Conservation (phyloP, 2,797 vertebrate genomes). For the Avahi laniger region DNA sequence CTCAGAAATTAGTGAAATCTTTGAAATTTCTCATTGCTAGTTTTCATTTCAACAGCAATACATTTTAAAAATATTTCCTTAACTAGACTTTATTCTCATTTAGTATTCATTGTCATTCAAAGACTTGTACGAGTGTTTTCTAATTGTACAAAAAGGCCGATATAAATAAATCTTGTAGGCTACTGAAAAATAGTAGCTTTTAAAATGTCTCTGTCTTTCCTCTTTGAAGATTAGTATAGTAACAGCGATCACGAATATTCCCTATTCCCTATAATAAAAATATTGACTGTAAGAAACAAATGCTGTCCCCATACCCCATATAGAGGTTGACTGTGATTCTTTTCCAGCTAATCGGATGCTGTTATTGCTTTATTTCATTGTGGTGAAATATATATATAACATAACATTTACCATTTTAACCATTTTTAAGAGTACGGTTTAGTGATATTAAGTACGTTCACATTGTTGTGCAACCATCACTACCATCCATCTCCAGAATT, state of each 20-base stretch:
- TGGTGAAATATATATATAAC: neutral
- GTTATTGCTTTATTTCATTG: neutral
- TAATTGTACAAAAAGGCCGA: neutral
- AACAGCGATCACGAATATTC: neutral
- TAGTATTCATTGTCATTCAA: neutral
- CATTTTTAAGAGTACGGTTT: neutral
- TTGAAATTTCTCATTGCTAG: neutral
- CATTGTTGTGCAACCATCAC: neutral
- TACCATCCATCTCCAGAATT: neutral
- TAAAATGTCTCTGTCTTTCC: neutral
- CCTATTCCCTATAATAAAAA: neutral
- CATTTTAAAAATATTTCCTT: neutral
- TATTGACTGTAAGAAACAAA: neutral
- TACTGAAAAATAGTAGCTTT: neutral
- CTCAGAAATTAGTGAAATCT: neutral
- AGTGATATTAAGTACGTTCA: neutral
- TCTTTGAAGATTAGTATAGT: neutral
- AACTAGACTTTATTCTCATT: neutral
- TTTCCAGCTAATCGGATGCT: neutral
- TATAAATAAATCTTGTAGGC: neutral
- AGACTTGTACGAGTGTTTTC: neutral
- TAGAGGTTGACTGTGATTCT: neutral
- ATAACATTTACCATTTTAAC: neutral
- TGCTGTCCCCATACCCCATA: neutral
- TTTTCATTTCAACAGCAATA: neutral